phyloP scores from a whole-genome alignment of 2,797 vertebrate species.

The Threskiornis aethiopicus region DNA sequence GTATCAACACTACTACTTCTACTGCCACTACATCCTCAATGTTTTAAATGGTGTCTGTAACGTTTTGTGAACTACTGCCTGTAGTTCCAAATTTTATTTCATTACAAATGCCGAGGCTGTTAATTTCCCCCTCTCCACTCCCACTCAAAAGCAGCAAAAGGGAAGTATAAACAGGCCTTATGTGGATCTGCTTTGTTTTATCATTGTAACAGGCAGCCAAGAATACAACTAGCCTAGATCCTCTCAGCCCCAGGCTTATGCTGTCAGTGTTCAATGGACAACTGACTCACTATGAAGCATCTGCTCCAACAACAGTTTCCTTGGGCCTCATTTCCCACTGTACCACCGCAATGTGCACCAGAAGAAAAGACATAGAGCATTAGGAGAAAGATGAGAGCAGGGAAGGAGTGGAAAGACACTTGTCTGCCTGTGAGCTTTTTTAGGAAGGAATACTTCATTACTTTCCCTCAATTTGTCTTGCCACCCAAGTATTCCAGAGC shows the following conservation, averaged over 20 bases:
- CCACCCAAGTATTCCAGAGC: neutral
- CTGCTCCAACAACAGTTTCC: neutral
- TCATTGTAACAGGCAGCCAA: neutral
- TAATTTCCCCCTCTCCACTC: neutral
- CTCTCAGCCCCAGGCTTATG: neutral
- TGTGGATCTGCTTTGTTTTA: neutral
- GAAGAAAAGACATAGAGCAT: neutral
- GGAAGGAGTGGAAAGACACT: neutral
- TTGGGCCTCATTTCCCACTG: neutral
- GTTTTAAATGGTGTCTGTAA: neutral
- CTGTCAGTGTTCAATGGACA: neutral
- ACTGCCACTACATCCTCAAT: neutral
- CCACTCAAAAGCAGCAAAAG: neutral
- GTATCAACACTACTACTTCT: neutral
- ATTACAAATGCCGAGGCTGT: neutral
- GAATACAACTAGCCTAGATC: neutral
- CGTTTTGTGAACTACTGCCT: neutral
- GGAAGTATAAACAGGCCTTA: neutral
- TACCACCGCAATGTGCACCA: accelerated
- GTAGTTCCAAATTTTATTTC: neutral
- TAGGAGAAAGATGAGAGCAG: neutral
- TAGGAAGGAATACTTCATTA: neutral
- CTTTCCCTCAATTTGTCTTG: neutral
- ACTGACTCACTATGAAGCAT: neutral
- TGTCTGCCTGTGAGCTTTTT: neutral